Evolutionary conservation across 2,797 vertebrate genomes (phyloP), one percentile per base, ranked within the genome.

Genomic region (Tauraco hartlaubi): DNA sequence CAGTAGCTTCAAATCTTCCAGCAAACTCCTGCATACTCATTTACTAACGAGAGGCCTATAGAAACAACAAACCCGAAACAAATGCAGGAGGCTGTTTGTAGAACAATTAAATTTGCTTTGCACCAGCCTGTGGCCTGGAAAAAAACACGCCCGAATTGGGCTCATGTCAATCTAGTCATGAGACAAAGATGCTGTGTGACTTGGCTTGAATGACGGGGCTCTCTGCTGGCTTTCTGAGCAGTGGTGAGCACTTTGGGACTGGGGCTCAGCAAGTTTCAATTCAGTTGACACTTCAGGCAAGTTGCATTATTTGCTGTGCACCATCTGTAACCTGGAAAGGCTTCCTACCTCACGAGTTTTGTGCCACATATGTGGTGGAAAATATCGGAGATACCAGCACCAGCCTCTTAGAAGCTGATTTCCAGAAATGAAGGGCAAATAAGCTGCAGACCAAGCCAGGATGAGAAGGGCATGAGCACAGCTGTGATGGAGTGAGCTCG

Each of bases 141-240:
- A 94, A 83, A 90, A 74, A 31, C 52, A 81, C 61, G 69, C 29
- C 58, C 54, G 88, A 78, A 51, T 75, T 87, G 83, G 93, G 80
- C 51, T 96, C 12, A 59, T 66, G 80, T 95, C 88, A 89, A 43
- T 79, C 88, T 69, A 90, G 93, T 93, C 88, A 95, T 96, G 83
- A 93, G 74, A 78, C 59, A 94, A 96, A 84, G 61, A 93, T 84
- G 63, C 37, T 90, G 74, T 96, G 90, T 94, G 95, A 89, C 78
- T 97, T 94, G 90, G 91, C 88, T 90, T 37, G 52, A 51, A 55
- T 26, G 76, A 51, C 5, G 3, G 63, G 55, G 63, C 86, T 95
- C 84, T 93, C 81, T 6, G 0, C 59, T 82, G 72, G 22, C 56
- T 90, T 88, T 86, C 76, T 0, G 0, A 48, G 55, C 3, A 7